Evolutionary conservation across 2,888 invertebrate species (phyloP).

Genomic region (Micoletzkya japonica): DNA sequence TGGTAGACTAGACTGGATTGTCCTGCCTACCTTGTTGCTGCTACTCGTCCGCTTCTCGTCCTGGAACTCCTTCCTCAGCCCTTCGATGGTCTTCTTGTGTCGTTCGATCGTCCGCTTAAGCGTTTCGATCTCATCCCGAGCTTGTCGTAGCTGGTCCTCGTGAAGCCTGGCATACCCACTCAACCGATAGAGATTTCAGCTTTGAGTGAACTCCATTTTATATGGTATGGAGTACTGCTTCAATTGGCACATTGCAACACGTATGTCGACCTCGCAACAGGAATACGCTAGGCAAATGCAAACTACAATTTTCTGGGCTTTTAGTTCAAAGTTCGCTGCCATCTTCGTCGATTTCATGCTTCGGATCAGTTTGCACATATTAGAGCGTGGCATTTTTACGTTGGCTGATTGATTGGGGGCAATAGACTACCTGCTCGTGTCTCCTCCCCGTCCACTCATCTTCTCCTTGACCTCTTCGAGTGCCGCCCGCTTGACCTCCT

Average conservation of each 20-base stretch:
- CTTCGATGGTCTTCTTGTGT: constrained; percentile 12
- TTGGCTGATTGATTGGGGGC: too few relatives aligned
- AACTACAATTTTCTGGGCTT: too few relatives aligned
- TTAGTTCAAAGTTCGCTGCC: too few relatives aligned
- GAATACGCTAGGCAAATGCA: too few relatives aligned
- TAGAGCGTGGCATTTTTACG: too few relatives aligned
- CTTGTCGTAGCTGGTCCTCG: constrained; percentile 12
- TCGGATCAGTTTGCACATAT: too few relatives aligned
- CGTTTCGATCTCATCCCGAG: constrained; percentile 9
- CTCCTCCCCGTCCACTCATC: constrained; percentile 20
- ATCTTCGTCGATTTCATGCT: too few relatives aligned
- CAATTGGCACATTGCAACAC: too few relatives aligned
- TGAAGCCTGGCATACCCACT: neutral
- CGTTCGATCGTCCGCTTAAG: constrained; percentile 15
- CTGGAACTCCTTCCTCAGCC: constrained; percentile 16
- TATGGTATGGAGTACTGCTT: too few relatives aligned
- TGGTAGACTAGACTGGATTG: neutral
- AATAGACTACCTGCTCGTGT: constrained; percentile 6
- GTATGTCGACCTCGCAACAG: too few relatives aligned
- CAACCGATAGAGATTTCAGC: too few relatives aligned
- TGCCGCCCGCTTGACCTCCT: constrained; percentile 25
- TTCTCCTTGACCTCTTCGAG: constrained; percentile 22
- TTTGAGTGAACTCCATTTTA: too few relatives aligned
- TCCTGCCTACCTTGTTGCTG: neutral
- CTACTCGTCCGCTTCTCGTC: constrained; percentile 14